Evolutionary conservation across 2,113 vertebrate genomes (phyloP).

Genomic region (Orthochromis indermauri): DNA sequence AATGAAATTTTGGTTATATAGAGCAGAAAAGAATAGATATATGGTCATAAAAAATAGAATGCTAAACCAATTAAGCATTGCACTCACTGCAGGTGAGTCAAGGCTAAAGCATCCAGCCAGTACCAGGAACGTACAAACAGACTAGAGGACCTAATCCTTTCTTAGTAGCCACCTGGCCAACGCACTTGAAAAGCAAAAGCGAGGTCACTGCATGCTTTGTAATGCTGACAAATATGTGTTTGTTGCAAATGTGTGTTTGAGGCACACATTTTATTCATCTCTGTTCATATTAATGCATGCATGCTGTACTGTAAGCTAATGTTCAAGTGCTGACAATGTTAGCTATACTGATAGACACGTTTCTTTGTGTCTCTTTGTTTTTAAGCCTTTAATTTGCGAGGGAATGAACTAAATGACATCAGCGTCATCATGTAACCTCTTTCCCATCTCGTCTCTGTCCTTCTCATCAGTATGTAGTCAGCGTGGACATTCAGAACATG

Average conservation of each 20-base stretch:
- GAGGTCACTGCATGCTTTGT: not conserved
- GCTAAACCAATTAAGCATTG: not conserved
- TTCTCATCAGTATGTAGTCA: not conserved
- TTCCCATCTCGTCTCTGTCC: not conserved
- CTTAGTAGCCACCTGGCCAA: not conserved
- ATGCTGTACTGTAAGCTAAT: not conserved
- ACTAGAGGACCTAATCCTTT: constrained; percentile 5
- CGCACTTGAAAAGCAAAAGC: not conserved
- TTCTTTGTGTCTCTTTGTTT: not conserved
- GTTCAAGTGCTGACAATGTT: not conserved
- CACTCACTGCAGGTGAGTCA: not conserved
- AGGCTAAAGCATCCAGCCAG: not conserved
- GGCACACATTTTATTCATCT: not conserved
- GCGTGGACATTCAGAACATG: constrained; percentile 3
- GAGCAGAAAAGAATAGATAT: not conserved
- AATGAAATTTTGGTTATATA: not conserved
- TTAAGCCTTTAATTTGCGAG: not conserved
- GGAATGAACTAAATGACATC: not conserved
- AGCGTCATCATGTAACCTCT: not conserved
- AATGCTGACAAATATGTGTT: not conserved
- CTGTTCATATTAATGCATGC: not conserved
- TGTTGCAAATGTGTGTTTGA: not conserved
- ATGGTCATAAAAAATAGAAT: not conserved
- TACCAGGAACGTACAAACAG: constrained; percentile 6
- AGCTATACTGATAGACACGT: not conserved